Evolutionary conservation across 2,888 invertebrate species (phyloP).

Genomic region (Ptychoptera albimana): DNA sequence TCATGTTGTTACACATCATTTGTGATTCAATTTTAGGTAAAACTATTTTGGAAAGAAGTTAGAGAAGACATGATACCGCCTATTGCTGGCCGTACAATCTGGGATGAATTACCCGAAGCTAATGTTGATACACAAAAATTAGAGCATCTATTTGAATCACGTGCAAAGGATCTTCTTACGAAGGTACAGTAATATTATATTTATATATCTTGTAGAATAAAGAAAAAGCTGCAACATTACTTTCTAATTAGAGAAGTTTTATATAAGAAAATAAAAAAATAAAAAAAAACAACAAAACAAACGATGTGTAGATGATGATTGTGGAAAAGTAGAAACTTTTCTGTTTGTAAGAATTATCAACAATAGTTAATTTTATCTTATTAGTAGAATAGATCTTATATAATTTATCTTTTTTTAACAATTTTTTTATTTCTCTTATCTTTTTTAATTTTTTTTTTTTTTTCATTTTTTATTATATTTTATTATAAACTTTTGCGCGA

Average conservation of each 20-base stretch:
- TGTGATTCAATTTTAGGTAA: conserved; percentile 29
- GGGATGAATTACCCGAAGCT: conserved; percentile 79
- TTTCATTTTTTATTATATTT: neutral
- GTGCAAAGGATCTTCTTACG: conserved; percentile 85
- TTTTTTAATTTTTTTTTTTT: neutral
- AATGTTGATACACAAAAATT: conserved; percentile 81
- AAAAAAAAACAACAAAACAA: no score
- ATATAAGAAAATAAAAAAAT: no score
- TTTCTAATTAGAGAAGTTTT: no score
- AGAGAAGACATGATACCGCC: conserved; percentile 44
- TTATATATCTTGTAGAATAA: no score
- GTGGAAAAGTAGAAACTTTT: no score
- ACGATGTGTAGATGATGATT: no score
- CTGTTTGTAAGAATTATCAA: no score
- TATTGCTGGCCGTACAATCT: conserved; percentile 58
- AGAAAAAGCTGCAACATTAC: no score
- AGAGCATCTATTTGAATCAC: conserved; percentile 92
- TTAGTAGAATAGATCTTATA: neutral
- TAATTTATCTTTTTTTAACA: neutral
- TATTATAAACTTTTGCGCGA: neutral
- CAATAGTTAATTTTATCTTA: no score
- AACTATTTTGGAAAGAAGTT: conserved; percentile 95
- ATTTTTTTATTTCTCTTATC: neutral
- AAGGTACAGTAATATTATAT: conserved; percentile 47
- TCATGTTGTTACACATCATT: no score